A percentile compares a stretch with the other conserved stretches of the same genome.
These are phyloP conservation scores for Lordiphosa fenestrarum DNA, from an alignment of 2,888 invertebrate genomes.

Conservation along the genomic window DNA sequence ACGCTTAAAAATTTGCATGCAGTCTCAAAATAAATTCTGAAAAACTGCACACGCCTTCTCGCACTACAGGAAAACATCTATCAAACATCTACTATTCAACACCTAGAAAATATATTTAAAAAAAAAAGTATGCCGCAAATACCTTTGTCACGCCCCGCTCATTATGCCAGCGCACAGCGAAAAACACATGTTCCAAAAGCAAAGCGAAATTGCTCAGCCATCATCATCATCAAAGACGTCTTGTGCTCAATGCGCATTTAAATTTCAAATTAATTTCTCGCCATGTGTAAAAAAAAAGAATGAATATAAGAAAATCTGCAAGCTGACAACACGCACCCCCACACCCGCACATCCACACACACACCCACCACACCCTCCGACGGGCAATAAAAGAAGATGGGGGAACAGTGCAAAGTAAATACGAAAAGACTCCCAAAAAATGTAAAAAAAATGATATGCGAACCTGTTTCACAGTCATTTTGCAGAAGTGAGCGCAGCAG, in stretches of 20 bases:
- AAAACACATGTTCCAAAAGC: constrained; percentile 21
- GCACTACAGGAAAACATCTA: too few species aligned
- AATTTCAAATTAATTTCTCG: constrained; percentile 74
- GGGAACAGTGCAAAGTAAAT: constrained; percentile 23
- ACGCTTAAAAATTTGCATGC: too few species aligned
- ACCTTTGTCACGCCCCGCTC: constrained; percentile 39
- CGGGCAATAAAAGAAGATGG: constrained; percentile 10
- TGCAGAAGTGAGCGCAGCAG: constrained; percentile 24
- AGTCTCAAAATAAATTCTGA: too few species aligned
- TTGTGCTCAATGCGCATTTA: constrained; percentile 61
- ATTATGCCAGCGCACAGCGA: constrained; percentile 43
- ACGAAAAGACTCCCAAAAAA: constrained; percentile 39
- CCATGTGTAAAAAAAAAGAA: constrained; percentile 38
- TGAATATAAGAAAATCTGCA: constrained; percentile 38
- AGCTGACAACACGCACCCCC: constrained; percentile 46
- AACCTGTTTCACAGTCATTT: constrained; percentile 45
- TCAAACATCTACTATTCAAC: too few species aligned
- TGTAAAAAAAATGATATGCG: constrained; percentile 40
- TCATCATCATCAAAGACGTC: constrained; percentile 55
- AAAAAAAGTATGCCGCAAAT: too few species aligned
- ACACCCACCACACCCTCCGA: constrained; percentile 2
- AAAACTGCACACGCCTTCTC: too few species aligned
- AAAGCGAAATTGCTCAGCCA: constrained; percentile 14
- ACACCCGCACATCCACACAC: constrained; percentile 16
- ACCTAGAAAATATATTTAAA: too few species aligned